Evolutionary conservation across 1,140 invertebrate genomes (phyloP).

Genomic region (Drosophila persimilis): DNA sequence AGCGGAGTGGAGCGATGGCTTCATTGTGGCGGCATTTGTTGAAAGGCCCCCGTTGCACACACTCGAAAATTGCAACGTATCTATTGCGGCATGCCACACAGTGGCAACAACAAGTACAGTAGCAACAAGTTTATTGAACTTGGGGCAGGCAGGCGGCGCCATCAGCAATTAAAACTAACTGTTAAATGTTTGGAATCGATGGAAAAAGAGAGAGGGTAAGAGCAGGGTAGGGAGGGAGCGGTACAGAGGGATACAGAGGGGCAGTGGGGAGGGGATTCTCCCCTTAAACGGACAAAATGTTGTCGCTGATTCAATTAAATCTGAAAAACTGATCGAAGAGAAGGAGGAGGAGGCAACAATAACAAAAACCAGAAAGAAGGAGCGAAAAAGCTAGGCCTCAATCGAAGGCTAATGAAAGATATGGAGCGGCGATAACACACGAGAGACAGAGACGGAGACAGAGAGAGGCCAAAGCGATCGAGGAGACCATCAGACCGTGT

Average conservation of each 20-base stretch:
- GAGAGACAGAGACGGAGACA: slow-evolving; percentile 44
- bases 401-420: no score
- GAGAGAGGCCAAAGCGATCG: slow-evolving; percentile 45
- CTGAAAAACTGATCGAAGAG: slow-evolving; percentile 35
- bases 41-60: slow-evolving; percentile 45
- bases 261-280: slow-evolving; percentile 14
- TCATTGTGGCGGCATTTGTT: slow-evolving; percentile 56
- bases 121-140: slow-evolving; percentile 69
- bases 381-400: slow-evolving; percentile 31
- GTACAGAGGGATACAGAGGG: neutral
- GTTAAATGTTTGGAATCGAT: slow-evolving; percentile 49
- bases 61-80: slow-evolving; percentile 52
- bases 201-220: slow-evolving; percentile 7
- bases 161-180: slow-evolving; percentile 76
- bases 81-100: slow-evolving; percentile 62
- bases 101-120: slow-evolving; percentile 2
- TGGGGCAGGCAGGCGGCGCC: slow-evolving; percentile 54
- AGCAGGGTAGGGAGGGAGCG: neutral
- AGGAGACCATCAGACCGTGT: neutral
- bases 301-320: slow-evolving; percentile 74
- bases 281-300: slow-evolving; percentile 56
- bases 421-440: slow-evolving; percentile 10
- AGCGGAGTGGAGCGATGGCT: slow-evolving; percentile 43
- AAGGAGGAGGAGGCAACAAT: no score
- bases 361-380: no score